Conservation (phyloP, 2,888 invertebrate genomes). For the Corythucha ciliata region DNA sequence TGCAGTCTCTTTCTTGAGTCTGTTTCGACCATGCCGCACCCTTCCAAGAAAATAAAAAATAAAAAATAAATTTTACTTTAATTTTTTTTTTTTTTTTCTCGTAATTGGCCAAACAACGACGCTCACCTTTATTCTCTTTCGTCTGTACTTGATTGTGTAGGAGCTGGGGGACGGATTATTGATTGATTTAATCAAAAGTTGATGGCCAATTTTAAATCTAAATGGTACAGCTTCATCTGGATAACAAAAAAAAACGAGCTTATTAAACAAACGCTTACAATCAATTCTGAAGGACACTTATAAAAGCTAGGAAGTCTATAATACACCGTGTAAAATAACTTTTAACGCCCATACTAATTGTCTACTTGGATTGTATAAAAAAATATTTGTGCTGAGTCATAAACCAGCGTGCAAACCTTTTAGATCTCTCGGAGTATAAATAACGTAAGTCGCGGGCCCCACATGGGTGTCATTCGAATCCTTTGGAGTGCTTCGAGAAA, state of each 20-base stretch:
- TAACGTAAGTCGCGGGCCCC: constrained; percentile 15
- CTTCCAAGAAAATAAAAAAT: constrained; percentile 6
- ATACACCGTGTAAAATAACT: too few relatives aligned
- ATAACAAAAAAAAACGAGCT: constrained; percentile 8
- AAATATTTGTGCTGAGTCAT: too few relatives aligned
- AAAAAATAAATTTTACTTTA: constrained; percentile 1
- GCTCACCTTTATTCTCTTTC: constrained; percentile 26
- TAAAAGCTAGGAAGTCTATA: too few relatives aligned
- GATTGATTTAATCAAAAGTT: background rate
- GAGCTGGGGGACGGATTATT: constrained; percentile 25
- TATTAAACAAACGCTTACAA: too few relatives aligned
- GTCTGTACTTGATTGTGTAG: constrained; percentile 26
- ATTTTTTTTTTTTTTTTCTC: constrained; percentile 1
- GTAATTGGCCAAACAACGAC: background rate
- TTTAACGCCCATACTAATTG: too few relatives aligned
- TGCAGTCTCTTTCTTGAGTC: constrained; percentile 21
- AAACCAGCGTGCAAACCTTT: constrained; percentile 18
- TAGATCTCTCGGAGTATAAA: constrained; percentile 12
- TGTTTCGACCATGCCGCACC: constrained; percentile 21
- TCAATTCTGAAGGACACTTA: too few relatives aligned
- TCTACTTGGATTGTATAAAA: too few relatives aligned
- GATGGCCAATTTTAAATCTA: constrained; percentile 22
- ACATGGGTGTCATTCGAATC: constrained; percentile 9
- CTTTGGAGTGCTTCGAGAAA: constrained; percentile 13
- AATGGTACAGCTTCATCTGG: constrained; percentile 23